phyloP scores from a whole-genome alignment of 2,888 invertebrate species.

The Lottia gigantea region DNA sequence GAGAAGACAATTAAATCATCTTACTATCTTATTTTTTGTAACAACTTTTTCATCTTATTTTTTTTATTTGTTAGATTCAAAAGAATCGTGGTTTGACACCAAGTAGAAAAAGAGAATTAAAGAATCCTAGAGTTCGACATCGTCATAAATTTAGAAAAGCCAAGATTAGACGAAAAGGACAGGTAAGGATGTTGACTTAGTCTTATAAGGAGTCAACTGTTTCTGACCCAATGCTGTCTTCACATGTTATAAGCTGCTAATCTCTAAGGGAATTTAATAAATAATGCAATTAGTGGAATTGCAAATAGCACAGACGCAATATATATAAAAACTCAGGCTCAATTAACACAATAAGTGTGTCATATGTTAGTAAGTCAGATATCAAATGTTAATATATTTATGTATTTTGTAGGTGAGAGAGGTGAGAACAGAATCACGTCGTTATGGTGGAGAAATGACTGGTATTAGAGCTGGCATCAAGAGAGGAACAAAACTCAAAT shows the following conservation, averaged over 20 bases:
- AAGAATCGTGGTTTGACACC: conserved; percentile 96
- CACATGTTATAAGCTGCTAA: too few species aligned
- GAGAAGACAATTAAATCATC: neutral
- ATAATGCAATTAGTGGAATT: too few species aligned
- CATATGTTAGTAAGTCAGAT: neutral
- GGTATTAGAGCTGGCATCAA: conserved; percentile 91
- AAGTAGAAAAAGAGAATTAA: conserved; percentile 87
- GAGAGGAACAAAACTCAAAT: conserved; percentile 85
- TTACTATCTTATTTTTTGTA: conserved; percentile 6
- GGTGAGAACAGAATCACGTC: conserved; percentile 81
- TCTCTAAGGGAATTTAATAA: too few species aligned
- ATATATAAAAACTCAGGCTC: too few species aligned
- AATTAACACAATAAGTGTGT: too few species aligned
- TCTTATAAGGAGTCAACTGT: too few species aligned
- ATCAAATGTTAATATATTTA: neutral
- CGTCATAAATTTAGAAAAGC: conserved; percentile 93
- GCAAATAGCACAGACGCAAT: too few species aligned
- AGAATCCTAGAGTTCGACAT: conserved; percentile 96
- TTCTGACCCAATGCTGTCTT: too few species aligned
- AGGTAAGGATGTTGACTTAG: conserved; percentile 72
- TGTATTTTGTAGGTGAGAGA: conserved; percentile 75
- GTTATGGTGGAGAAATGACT: conserved; percentile 92
- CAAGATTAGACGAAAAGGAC: conserved; percentile 89
- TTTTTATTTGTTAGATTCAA: conserved; percentile 82
- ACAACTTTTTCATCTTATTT: too few species aligned